Evolutionary conservation across 2,888 invertebrate species (phyloP), one percentile per base, ranked within the genome.

Genomic region (Pristionchus mayeri): DNA sequence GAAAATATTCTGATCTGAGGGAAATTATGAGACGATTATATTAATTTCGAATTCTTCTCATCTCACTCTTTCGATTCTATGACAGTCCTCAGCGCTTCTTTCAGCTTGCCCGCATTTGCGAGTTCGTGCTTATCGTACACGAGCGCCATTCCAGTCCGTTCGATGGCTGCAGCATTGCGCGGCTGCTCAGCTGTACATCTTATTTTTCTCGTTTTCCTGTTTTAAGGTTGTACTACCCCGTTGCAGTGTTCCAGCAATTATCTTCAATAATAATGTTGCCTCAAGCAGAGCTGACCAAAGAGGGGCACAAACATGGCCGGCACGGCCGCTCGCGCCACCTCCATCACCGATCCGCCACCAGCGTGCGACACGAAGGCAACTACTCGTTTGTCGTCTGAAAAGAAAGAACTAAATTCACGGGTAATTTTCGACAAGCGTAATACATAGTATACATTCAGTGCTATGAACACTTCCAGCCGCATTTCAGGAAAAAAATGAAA

Each of bases 351-450:
- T 1, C 52, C 82, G 0, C 44, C 82, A 13, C 82, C 82, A 4
- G 82, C 82, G 24, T 82, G 82, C 24, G 82, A 82, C 30, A 82
- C 67, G 50, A 82, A 82, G 27, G 48, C 82, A 34, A 67, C 48
- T 1, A 82, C 63, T 44, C 82, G 82, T n/a, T 27, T 27, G 50
- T 82, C 82, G 21, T 24, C 82, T 82, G 16, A 44, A 13, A 44
- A 44, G 44, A 44, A 44, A 9, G 13, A 44, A 44, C 44, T 13
- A 44, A 44, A n/a, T n/a, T n/a, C n/a, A n/a, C n/a, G n/a, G n/a
- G n/a, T n/a, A n/a, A n/a, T n/a, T n/a, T n/a, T n/a, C n/a, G n/a
- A n/a, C n/a, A n/a, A n/a, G n/a, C n/a, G n/a, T n/a, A n/a, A n/a
- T n/a, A n/a, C n/a, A n/a, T n/a, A n/a, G n/a, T n/a, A n/a, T n/a